Conservation (phyloP, 2,113 vertebrate genomes). For the Nannospalax galili region DNA sequence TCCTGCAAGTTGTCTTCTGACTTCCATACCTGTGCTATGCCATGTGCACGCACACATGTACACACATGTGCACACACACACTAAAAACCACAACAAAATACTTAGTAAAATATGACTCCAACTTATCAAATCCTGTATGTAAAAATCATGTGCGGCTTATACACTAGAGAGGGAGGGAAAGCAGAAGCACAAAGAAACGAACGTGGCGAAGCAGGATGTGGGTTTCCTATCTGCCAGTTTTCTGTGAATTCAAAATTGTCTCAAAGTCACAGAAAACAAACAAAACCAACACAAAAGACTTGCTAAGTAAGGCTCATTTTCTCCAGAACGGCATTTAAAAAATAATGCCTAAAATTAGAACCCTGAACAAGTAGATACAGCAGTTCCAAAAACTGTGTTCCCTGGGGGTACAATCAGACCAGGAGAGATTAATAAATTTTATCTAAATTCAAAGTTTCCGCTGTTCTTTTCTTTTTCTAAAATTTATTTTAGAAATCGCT, state of each 20-base stretch:
- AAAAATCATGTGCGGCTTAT: background rate
- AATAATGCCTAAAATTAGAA: background rate
- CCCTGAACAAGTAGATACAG: background rate
- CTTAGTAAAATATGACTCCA: background rate
- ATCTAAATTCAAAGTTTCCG: background rate
- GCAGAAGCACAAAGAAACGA: background rate
- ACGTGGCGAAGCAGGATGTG: too few species aligned
- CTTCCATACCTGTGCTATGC: background rate
- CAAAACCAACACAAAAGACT: background rate
- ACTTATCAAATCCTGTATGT: background rate
- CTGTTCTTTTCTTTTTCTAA: background rate
- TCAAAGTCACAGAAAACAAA: background rate
- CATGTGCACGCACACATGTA: background rate
- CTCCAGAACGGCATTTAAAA: background rate
- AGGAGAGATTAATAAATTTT: background rate
- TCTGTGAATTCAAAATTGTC: background rate
- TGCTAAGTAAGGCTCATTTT: background rate
- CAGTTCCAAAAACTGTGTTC: conserved; percentile 25
- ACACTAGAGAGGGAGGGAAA: background rate
- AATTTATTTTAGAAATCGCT: conserved; percentile 6
- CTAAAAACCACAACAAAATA: background rate
- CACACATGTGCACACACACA: background rate
- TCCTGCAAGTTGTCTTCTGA: background rate
- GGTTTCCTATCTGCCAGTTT: background rate
- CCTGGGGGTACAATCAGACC: background rate